Conservation (phyloP, 2,797 vertebrate genomes). For the Bovichtus diacanthus region DNA sequence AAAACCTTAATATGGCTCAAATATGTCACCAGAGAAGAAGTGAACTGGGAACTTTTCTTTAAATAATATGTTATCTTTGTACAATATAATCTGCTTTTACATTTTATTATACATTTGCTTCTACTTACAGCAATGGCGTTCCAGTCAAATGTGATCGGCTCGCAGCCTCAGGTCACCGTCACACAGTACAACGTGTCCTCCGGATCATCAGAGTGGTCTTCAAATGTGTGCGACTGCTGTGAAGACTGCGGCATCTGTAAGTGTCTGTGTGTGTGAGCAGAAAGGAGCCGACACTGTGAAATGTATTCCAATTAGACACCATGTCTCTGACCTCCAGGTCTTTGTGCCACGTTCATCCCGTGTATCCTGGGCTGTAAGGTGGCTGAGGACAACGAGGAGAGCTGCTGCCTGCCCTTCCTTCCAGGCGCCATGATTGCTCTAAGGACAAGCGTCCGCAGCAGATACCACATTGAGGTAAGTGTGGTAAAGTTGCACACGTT, state of each 20-base stretch:
- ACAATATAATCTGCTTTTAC: background rate
- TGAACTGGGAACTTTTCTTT: background rate
- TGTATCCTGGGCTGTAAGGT: slow-evolving; percentile 85
- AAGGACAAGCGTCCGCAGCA: slow-evolving; percentile 83
- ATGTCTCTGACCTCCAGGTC: slow-evolving; percentile 69
- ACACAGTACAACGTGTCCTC: slow-evolving; percentile 74
- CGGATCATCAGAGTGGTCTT: slow-evolving; percentile 77
- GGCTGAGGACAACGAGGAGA: slow-evolving; percentile 83
- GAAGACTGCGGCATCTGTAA: slow-evolving; percentile 86
- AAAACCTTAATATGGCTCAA: background rate
- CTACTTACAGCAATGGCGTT: slow-evolving; percentile 77
- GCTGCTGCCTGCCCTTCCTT: slow-evolving; percentile 85
- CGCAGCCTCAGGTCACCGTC: slow-evolving; percentile 80
- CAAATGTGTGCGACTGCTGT: slow-evolving; percentile 84
- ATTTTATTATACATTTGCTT: background rate
- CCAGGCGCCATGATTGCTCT: slow-evolving; percentile 84
- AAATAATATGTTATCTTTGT: background rate
- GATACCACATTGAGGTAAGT: slow-evolving; percentile 83
- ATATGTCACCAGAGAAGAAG: background rate
- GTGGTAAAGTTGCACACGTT: background rate
- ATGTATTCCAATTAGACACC: background rate
- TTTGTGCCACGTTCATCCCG: slow-evolving; percentile 84
- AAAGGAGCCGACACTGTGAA: background rate
- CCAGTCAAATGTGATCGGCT: slow-evolving; percentile 79
- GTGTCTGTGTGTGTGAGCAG: slow-evolving; percentile 26